These are phyloP conservation scores for Ctenodactylus gundi DNA, from an alignment of 2,113 vertebrate genomes.

Conservation along the genomic window DNA sequence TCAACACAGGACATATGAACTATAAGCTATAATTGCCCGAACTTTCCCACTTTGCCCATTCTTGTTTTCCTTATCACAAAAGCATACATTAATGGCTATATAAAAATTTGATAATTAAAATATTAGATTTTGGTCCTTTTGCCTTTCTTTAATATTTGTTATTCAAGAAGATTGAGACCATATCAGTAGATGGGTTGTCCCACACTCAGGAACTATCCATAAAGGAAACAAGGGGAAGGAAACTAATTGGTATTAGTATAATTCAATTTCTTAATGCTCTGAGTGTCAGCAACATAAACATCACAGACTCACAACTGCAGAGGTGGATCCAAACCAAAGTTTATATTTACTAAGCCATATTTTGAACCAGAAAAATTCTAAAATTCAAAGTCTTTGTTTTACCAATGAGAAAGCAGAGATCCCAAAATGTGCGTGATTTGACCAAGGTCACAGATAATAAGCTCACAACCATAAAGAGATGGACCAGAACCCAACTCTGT, in stretches of 20 bases:
- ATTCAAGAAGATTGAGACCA: slow-evolving; percentile 18
- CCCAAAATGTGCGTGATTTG: not conserved
- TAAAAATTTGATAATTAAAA: not conserved
- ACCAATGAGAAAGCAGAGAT: not conserved
- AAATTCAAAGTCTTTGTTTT: slow-evolving; percentile 31
- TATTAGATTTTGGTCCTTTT: not conserved
- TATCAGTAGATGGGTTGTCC: not conserved
- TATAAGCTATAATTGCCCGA: not conserved
- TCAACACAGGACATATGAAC: not conserved
- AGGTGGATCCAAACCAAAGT: not conserved
- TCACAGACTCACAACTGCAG: not conserved
- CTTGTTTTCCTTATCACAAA: not conserved
- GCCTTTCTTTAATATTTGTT: slow-evolving; percentile 9
- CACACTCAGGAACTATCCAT: not conserved
- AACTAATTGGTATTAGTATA: not conserved
- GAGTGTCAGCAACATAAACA: not conserved
- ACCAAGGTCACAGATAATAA: not conserved
- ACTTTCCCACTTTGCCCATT: slow-evolving; percentile 3
- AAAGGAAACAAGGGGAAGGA: not conserved
- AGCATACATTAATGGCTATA: not conserved
- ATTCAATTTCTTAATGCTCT: slow-evolving; percentile 6
- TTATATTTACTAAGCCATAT: not conserved
- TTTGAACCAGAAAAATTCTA: not conserved
- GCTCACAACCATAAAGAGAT: not conserved
- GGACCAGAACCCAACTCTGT: not conserved